Evolutionary conservation across 2,888 invertebrate genomes (phyloP).

Genomic region (Sialis lutaria): DNA sequence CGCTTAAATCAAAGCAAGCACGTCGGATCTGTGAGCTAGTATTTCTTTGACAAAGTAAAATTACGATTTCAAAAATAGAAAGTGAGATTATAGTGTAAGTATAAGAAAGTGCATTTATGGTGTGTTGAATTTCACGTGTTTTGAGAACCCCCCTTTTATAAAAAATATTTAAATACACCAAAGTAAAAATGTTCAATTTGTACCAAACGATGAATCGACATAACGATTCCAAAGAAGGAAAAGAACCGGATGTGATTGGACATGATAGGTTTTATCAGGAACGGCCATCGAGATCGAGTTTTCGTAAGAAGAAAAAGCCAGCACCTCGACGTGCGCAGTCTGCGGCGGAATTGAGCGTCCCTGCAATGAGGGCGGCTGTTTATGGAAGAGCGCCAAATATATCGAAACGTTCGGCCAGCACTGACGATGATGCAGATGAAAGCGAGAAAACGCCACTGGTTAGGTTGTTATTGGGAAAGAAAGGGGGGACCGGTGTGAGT

Average conservation of each 20-base stretch:
- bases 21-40: no score
- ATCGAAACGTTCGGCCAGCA: conserved; percentile 42
- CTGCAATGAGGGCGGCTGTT: conserved; percentile 42
- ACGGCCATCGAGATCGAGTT: conserved; percentile 31
- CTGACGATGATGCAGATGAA: conserved; percentile 40
- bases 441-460: conserved; percentile 43
- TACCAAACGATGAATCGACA: conserved; percentile 50
- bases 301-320: conserved; percentile 30
- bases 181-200: conserved; percentile 51
- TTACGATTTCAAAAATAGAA: no score
- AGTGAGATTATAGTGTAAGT: no score
- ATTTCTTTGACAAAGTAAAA: no score
- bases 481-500: no score
- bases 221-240: conserved; percentile 31
- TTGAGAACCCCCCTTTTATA: no score
- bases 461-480: conserved; percentile 42
- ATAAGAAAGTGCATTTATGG: no score
- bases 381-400: conserved; percentile 40
- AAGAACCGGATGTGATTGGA: conserved; percentile 48
- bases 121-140: no score
- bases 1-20: no score
- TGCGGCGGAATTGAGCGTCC: conserved; percentile 46
- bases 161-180: not conserved
- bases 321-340: conserved; percentile 49
- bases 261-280: conserved; percentile 68